A percentile compares a stretch with the other conserved stretches of the same genome.
These are phyloP conservation scores for Temnothorax unifasciatus DNA, from an alignment of 2,888 invertebrate species.

Conservation along the genomic window DNA sequence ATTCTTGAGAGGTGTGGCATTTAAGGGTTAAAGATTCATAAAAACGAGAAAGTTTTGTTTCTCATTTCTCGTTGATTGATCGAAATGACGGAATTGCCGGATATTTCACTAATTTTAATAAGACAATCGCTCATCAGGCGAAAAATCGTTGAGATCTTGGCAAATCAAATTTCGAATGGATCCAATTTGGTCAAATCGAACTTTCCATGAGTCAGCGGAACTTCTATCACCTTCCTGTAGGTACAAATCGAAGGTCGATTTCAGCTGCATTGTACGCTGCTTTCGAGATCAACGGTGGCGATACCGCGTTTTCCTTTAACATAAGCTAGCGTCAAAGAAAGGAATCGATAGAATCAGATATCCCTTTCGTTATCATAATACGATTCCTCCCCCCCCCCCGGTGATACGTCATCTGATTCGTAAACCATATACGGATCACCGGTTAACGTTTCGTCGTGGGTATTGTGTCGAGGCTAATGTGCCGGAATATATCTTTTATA, in stretches of 20 bases:
- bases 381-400: neutral
- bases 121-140: neutral
- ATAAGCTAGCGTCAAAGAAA: slow-evolving; percentile 33
- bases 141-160: slow-evolving; percentile 21
- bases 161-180: slow-evolving; percentile 24
- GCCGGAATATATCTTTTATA: neutral
- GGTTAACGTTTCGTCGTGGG: slow-evolving; percentile 4
- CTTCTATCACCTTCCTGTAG: slow-evolving; percentile 19
- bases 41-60: neutral
- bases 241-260: slow-evolving; percentile 54
- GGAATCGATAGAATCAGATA: slow-evolving; percentile 18
- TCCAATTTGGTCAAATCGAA: slow-evolving; percentile 30
- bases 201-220: slow-evolving; percentile 26
- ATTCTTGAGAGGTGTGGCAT: too few relatives aligned
- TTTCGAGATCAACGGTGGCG: slow-evolving; percentile 25
- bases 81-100: neutral
- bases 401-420: slow-evolving; percentile 17
- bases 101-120: slow-evolving; percentile 30
- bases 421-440: slow-evolving; percentile 17
- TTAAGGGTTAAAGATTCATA: neutral
- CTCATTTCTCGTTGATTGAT: neutral
- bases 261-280: slow-evolving; percentile 10
- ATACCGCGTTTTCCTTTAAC: slow-evolving; percentile 29
- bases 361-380: slow-evolving; percentile 41
- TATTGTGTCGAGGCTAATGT: slow-evolving; percentile 11